A percentile compares a stretch with the other conserved stretches of the same genome.
Conservation (phyloP, 2,888 invertebrate genomes). For the Cheilosia soror region DNA sequence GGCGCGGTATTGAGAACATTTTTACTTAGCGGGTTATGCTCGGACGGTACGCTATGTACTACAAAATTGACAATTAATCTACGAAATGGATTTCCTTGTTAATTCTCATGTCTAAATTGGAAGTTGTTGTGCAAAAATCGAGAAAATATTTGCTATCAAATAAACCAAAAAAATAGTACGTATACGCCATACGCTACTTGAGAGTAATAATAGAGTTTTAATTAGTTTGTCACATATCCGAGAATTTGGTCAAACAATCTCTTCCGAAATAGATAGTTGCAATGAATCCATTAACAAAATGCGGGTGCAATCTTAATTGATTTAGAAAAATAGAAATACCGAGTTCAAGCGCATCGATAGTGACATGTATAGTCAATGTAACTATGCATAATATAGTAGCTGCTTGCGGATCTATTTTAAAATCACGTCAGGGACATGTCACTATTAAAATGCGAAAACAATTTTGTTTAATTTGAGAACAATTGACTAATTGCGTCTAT, state of each 20-base stretch:
- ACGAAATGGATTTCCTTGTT: no score
- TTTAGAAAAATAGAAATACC: no score
- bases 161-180: neutral
- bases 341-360: neutral
- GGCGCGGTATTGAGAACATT: no score
- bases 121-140: neutral
- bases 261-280: neutral
- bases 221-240: no score
- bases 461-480: constrained; percentile 24
- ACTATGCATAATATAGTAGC: neutral
- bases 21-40: no score
- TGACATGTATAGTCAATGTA: no score
- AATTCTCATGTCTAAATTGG: no score
- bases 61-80: no score
- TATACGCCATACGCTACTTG: neutral
- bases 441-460: neutral
- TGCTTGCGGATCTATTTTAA: neutral
- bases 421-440: constrained; percentile 26
- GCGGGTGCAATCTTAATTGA: no score
- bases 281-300: neutral
- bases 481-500: constrained; percentile 58
- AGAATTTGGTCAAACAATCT: neutral
- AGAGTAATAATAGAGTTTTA: neutral
- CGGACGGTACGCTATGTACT: no score
- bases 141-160: neutral